These are phyloP conservation scores for Protophormia terraenovae DNA, from an alignment of 2,888 invertebrate genomes.

Conservation along the genomic window DNA sequence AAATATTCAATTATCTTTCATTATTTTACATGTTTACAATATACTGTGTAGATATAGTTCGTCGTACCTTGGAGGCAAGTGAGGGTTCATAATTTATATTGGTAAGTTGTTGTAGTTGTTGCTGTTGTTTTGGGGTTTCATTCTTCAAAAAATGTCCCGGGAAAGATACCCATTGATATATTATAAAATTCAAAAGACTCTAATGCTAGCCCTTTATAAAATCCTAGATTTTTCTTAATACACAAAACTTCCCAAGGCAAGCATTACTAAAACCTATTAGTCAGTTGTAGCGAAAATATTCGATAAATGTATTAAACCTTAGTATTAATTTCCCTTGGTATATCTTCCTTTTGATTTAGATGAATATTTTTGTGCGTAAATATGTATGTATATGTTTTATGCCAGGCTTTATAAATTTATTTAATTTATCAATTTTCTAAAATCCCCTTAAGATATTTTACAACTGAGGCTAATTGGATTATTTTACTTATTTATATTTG, in stretches of 20 bases:
- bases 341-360: conserved; percentile 9
- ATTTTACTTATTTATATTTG: conserved; percentile 63
- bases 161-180: conserved; percentile 5
- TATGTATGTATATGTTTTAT: neutral
- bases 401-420: conserved; percentile 51
- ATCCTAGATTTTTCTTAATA: no score
- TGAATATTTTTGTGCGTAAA: neutral
- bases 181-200: neutral
- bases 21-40: conserved; percentile 47
- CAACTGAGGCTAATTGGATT: conserved; percentile 67
- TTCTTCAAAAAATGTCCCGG: neutral
- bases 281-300: no score
- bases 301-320: no score
- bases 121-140: neutral
- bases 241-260: no score
- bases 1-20: conserved; percentile 66
- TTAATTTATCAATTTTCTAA: conserved; percentile 62
- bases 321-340: neutral
- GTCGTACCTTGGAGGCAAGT: conserved; percentile 21
- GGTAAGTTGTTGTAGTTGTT: neutral
- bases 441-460: conserved; percentile 65
- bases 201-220: neutral
- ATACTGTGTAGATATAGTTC: conserved; percentile 44
- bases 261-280: no score
- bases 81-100: conserved; percentile 58